Percentiles rank a stretch among this genome's conserved stretches.
Evolutionary conservation across 1,140 invertebrate species (phyloP).

Genomic region (Heliconius himera): DNA sequence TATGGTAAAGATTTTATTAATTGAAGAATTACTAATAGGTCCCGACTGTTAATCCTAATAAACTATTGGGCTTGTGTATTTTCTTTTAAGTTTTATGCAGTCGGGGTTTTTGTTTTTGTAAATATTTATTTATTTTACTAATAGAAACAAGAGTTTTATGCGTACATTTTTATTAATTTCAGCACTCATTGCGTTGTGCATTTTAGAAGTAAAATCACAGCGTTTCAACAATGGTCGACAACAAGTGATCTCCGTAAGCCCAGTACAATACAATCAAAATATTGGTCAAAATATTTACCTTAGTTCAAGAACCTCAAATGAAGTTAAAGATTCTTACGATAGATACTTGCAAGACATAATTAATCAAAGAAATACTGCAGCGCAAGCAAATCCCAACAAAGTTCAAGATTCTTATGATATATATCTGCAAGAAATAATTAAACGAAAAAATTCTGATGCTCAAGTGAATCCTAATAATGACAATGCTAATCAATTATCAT

Average conservation of each 20-base stretch:
- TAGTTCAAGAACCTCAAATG: background rate
- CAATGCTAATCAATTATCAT: background rate
- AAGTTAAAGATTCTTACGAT: conserved; percentile 13
- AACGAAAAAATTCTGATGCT: background rate
- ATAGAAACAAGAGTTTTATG: too few relatives aligned
- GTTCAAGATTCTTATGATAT: conserved; percentile 13
- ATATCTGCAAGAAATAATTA: conserved; percentile 21
- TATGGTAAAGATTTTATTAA: too few relatives aligned
- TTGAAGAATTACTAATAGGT: too few relatives aligned
- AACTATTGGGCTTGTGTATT: too few relatives aligned
- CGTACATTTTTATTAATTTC: background rate
- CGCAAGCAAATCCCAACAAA: background rate
- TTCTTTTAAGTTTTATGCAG: too few relatives aligned
- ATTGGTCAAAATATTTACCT: background rate
- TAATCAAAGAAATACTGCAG: background rate
- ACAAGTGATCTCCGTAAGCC: background rate
- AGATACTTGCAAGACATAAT: conserved; percentile 21
- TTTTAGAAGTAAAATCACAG: conserved; percentile 2
- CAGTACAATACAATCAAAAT: background rate
- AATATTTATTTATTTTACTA: too few relatives aligned
- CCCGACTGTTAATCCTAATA: too few relatives aligned
- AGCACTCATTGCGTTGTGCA: conserved; percentile 23
- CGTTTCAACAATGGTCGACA: background rate
- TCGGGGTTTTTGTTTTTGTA: too few relatives aligned
- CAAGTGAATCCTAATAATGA: background rate